Evolutionary conservation across 2,113 vertebrate genomes (phyloP), one percentile per base, ranked within the genome.

Genomic region (Noctilio leporinus): DNA sequence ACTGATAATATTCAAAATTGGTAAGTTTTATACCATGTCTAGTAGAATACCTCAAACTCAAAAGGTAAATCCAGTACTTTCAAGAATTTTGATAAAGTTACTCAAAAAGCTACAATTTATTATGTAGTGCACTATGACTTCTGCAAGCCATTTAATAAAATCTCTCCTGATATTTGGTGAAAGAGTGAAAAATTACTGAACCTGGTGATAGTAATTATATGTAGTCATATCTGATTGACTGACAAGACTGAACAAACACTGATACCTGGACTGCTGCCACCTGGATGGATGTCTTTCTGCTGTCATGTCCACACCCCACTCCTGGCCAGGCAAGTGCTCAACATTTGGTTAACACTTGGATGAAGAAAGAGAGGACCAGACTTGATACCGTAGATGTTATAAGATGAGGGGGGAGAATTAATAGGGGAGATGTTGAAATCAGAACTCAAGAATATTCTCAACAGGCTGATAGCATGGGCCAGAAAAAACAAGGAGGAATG

Each of bases 401-500:
- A 47, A 85, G 53, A 51, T 59, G 64, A 83, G 57, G 64, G 59
- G 26, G 57, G 28, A 89, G 19, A 85, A 49, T 82, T 94, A 93
- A 87, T 14, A 77, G 3, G n/a, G 88, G 51, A 82, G 81, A 87
- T 51, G 70, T 83, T 93, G 45, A 62, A 96, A 88, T 90, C 65
- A 53, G 19, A 10, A 62, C 30, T 80, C 86, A 94, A 94, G 82
- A 96, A 75, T 78, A 87, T 85, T 90, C 84, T 96, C 91, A 86
- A 87, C 38, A 90, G 84, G 38, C 92, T 73, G 43, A 82, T 9
- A 85, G 33, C 47, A 75, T 30, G n/a, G 64, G 86, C 91, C 94
- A 97, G 93, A 95, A 96, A 88, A 91, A 95, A 59, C 51, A 96
- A 80, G 57, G 10, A 85, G 72, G 92, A 96, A 92, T 64, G 96